Percentiles rank a stretch among this genome's conserved stretches.
phyloP scores from a whole-genome alignment of 2,113 vertebrate genomes.

The Semnornis frantzii region DNA sequence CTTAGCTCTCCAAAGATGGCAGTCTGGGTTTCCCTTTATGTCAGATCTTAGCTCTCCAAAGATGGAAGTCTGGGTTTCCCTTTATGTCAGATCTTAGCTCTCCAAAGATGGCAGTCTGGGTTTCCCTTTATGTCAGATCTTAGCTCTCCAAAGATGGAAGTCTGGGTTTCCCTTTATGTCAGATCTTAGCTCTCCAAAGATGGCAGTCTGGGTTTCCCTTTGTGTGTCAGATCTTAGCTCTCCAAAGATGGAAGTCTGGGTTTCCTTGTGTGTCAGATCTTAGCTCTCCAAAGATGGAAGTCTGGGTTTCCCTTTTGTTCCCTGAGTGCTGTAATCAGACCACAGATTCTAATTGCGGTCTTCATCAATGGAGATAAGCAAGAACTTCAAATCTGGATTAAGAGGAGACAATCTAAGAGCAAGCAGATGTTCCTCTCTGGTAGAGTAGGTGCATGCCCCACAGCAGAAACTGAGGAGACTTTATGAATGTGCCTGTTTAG shows the following conservation, averaged over 20 bases:
- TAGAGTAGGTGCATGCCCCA: background rate
- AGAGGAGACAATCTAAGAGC: background rate
- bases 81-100: background rate
- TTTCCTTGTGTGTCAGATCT: background rate
- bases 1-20: background rate
- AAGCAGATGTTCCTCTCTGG: background rate
- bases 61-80: background rate
- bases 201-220: background rate
- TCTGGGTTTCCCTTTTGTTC: background rate
- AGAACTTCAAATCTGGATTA: background rate
- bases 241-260: background rate
- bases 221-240: background rate
- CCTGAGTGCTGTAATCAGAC: background rate
- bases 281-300: background rate
- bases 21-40: background rate
- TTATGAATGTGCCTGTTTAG: background rate
- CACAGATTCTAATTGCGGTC: background rate
- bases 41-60: background rate
- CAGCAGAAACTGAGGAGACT: background rate
- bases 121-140: background rate
- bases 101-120: background rate
- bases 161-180: background rate
- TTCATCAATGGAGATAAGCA: background rate
- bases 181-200: background rate
- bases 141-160: background rate